Percentiles rank a stretch among this genome's conserved stretches.
These are phyloP conservation scores for Drosophila watanabei DNA, from an alignment of 1,140 invertebrate genomes.

Conservation along the genomic window DNA sequence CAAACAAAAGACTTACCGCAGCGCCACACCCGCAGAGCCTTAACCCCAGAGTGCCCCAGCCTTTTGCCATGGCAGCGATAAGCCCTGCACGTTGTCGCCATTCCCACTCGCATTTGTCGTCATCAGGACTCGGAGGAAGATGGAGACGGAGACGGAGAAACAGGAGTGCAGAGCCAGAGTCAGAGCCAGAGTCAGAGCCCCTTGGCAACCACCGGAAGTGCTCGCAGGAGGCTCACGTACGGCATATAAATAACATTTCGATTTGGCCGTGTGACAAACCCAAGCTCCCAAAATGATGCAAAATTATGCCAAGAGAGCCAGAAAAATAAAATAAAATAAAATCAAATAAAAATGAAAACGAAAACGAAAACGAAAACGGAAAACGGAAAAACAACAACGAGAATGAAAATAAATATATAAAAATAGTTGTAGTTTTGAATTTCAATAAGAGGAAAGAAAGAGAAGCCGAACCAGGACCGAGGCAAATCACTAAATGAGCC, in stretches of 20 bases:
- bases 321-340: constrained; percentile 1
- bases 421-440: constrained; percentile 10
- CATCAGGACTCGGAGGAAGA: constrained; percentile 41
- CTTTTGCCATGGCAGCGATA: constrained; percentile 58
- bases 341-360: constrained; percentile 5
- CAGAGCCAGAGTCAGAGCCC: background rate
- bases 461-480: constrained; percentile 1
- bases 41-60: background rate
- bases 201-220: constrained; percentile 27
- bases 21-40: background rate
- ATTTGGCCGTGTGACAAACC: constrained; percentile 79
- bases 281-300: constrained; percentile 55
- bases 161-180: background rate
- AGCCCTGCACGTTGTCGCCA: constrained; percentile 76
- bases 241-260: constrained; percentile 81
- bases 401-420: constrained; percentile 4
- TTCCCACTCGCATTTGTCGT: constrained; percentile 79
- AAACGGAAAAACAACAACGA: background rate
- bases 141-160: background rate
- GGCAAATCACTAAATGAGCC: constrained; percentile 33
- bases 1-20: constrained; percentile 56
- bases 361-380: background rate
- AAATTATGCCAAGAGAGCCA: constrained; percentile 36
- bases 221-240: constrained; percentile 64
- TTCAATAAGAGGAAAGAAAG: constrained; percentile 4